These are phyloP conservation scores for Nasonia longicornis DNA, from an alignment of 1,140 invertebrate genomes.

Conservation along the genomic window DNA sequence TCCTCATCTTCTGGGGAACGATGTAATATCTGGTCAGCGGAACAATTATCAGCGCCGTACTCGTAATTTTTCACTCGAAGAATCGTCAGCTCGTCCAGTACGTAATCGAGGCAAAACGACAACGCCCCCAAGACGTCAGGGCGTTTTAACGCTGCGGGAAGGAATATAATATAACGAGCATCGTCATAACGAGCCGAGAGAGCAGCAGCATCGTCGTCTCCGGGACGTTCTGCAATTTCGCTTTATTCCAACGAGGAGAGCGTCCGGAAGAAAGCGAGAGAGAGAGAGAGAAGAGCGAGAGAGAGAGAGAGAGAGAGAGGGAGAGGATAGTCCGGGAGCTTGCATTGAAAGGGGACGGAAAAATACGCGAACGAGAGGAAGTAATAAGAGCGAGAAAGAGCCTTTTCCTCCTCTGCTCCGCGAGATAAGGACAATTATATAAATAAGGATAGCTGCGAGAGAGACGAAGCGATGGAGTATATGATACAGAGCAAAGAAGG, in stretches of 20 bases:
- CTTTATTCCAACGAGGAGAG: not conserved
- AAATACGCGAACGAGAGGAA: constrained; percentile 17
- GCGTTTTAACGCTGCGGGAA: not conserved
- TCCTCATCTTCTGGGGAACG: too few relatives aligned
- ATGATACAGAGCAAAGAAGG: not conserved
- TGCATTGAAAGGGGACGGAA: not conserved
- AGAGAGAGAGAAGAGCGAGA: too few relatives aligned
- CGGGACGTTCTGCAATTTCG: not conserved
- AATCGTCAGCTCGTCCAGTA: not conserved
- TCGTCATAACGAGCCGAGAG: not conserved
- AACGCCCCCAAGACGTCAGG: not conserved
- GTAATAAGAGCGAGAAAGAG: constrained; percentile 15
- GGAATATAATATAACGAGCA: not conserved
- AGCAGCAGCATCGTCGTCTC: not conserved
- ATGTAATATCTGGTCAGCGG: too few relatives aligned
- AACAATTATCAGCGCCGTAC: too few relatives aligned
- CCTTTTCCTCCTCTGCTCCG: not conserved
- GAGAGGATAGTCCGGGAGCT: not conserved
- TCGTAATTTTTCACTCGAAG: not conserved
- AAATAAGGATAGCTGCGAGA: constrained; percentile 8
- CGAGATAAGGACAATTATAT: constrained; percentile 41
- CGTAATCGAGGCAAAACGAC: not conserved
- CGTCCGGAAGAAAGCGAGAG: not conserved
- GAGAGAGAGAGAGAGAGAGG: too few relatives aligned
- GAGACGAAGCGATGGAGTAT: constrained; percentile 20